Percentiles rank a stretch among this genome's conserved stretches.
These are phyloP conservation scores for Fulica atra DNA, from an alignment of 2,113 vertebrate species.

Conservation along the genomic window DNA sequence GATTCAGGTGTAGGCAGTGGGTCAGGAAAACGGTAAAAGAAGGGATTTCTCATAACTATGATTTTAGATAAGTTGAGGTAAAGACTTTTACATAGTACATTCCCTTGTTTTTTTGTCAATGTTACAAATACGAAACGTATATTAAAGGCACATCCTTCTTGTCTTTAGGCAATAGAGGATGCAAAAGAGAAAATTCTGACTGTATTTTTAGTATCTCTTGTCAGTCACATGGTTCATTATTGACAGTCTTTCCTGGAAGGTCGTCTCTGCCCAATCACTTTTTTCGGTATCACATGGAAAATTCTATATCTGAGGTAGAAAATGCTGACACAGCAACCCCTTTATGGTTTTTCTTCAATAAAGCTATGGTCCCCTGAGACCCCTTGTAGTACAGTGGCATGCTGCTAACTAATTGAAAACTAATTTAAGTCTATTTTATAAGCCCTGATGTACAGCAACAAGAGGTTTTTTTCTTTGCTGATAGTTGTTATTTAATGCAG, in stretches of 20 bases:
- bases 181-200: not conserved
- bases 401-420: not conserved
- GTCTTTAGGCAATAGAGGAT: not conserved
- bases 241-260: not conserved
- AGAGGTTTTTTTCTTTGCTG: not conserved
- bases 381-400: not conserved
- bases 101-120: not conserved
- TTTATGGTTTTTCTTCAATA: not conserved
- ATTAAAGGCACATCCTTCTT: not conserved
- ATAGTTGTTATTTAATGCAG: not conserved
- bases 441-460: not conserved
- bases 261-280: not conserved
- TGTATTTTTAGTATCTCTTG: not conserved
- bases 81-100: not conserved
- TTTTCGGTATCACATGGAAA: not conserved
- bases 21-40: not conserved
- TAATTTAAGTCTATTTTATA: not conserved
- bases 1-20: not conserved
- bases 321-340: not conserved
- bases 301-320: not conserved
- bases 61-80: not conserved
- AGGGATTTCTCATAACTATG: not conserved
- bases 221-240: not conserved
- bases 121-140: not conserved
- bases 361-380: not conserved